Base-by-base conservation (phyloP, 2,113 vertebrate genomes). In the Bufo gargarizans region DNA sequence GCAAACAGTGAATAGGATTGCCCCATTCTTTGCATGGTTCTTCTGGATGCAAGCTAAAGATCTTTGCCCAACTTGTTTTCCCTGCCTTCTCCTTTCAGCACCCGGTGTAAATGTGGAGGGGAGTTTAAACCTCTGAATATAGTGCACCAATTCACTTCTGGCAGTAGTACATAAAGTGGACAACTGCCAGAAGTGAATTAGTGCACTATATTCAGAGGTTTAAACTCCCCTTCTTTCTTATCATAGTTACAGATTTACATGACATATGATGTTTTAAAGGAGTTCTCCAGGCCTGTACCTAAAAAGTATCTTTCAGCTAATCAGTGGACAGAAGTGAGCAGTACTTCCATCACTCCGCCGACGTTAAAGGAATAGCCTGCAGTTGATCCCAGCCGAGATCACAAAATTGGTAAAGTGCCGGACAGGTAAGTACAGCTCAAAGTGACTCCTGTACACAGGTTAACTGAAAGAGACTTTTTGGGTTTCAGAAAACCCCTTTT, bases 1-100 rank as follows among this genome's bases (percentile, higher is more conserved):
- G 83, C 33, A 86, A 43, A 11, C 81, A 84, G 67, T 79, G 82
- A 13, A 4, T 50, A 89, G 12, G n/a, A 22, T n/a, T 79, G 53
- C 77, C n/a, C 8, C n/a, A 90, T 67, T 22, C 50, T 33, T 6
- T 59, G 89, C 72, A 76, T 49, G 12, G 2, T 76, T 76, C 16
- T 49, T 49, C 16, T 47, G 45, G 3, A n/a, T 67, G 63, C 22
- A n/a, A 67, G 7, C 19, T n/a, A 67, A 22, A 67, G 8, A n/a
- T 2, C 6, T 22, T 10, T 67, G 17, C 4, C 16, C 17, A 63
- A 19, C 61, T 4, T 6, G 4, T 63, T 19, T 63, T 63, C 61
- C 61, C 4, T 63, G 17, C 6, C 61, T 17, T 6, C 61, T 67
- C 6, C 8, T 67, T 22, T 67, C n/a, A 67, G 6, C 61, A 63